A percentile compares a stretch with the other conserved stretches of the same genome.
phyloP scores from a whole-genome alignment of 2,888 invertebrate genomes.

The Mycalesis mineus region DNA sequence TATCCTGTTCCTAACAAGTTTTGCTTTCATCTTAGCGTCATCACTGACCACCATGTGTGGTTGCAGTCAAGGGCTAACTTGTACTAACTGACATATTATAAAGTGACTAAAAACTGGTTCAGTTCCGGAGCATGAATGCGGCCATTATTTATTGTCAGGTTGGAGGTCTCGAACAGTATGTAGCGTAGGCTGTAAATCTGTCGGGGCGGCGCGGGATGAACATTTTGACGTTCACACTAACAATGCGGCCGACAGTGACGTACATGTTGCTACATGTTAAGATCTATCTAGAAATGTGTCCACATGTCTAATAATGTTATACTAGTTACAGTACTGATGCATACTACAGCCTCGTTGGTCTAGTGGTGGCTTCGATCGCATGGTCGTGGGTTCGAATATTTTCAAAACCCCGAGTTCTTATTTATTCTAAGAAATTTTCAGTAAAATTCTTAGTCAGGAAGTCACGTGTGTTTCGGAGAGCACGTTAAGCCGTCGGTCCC shows the following conservation, averaged over 20 bases:
- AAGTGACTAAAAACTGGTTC: no score
- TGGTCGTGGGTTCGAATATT: neutral
- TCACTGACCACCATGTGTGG: no score
- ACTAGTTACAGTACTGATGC: neutral
- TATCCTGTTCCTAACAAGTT: no score
- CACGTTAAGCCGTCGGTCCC: no score
- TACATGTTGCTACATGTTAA: neutral
- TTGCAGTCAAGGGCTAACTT: no score
- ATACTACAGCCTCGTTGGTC: neutral
- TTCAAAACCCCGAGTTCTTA: no score
- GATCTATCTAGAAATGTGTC: neutral
- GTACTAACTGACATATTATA: no score
- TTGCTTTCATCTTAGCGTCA: no score
- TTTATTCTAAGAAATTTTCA: no score
- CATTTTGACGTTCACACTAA: constrained; percentile 12
- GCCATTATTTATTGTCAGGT: neutral
- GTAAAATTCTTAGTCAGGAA: no score
- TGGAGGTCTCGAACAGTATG: neutral
- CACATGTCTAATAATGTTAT: neutral
- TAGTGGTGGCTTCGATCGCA: neutral
- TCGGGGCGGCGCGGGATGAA: constrained; percentile 11
- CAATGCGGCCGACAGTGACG: neutral
- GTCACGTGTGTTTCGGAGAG: no score
- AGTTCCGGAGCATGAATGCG: neutral
- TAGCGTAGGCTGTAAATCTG: constrained; percentile 10